These are phyloP conservation scores for Drosophila quadrilineata DNA, from an alignment of 1,140 invertebrate species.

Conservation along the genomic window DNA sequence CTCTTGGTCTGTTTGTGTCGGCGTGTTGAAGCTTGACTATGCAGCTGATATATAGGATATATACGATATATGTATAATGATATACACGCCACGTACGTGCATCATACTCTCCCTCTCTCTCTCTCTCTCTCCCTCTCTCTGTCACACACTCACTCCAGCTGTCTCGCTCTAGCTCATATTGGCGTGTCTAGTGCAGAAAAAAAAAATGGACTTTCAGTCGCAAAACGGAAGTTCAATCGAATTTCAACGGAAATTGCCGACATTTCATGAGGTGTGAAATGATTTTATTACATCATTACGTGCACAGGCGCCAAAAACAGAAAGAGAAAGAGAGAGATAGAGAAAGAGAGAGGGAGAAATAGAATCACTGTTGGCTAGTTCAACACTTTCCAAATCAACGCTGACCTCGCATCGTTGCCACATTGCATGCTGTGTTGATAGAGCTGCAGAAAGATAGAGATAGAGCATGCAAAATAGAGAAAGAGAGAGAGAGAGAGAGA, in stretches of 20 bases:
- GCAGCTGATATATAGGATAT: constrained; percentile 11
- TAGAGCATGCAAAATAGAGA: too few relatives aligned
- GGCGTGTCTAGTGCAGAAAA: constrained; percentile 55
- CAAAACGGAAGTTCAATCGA: constrained; percentile 75
- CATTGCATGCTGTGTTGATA: too few relatives aligned
- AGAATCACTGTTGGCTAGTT: too few relatives aligned
- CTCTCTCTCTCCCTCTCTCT: too few relatives aligned
- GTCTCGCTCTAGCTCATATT: too few relatives aligned
- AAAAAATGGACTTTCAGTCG: neutral
- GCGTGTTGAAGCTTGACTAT: constrained; percentile 19
- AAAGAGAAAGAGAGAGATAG: neutral
- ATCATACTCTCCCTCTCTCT: too few relatives aligned
- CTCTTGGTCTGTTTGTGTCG: constrained; percentile 1
- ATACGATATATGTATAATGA: constrained; percentile 58
- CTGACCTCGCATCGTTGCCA: too few relatives aligned
- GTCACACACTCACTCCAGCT: too few relatives aligned
- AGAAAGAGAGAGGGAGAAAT: constrained; percentile 3
- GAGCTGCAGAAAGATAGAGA: neutral
- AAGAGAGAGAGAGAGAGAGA: constrained; percentile 8
- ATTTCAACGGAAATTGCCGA: constrained; percentile 80
- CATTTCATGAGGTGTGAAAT: constrained; percentile 81
- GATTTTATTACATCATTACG: constrained; percentile 81
- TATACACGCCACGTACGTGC: constrained; percentile 77
- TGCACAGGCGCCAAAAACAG: constrained; percentile 53
- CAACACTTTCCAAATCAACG: too few relatives aligned